Evolutionary conservation across 1,140 invertebrate species (phyloP), one percentile per base, ranked within the genome.

Genomic region (Magallana gigas): DNA sequence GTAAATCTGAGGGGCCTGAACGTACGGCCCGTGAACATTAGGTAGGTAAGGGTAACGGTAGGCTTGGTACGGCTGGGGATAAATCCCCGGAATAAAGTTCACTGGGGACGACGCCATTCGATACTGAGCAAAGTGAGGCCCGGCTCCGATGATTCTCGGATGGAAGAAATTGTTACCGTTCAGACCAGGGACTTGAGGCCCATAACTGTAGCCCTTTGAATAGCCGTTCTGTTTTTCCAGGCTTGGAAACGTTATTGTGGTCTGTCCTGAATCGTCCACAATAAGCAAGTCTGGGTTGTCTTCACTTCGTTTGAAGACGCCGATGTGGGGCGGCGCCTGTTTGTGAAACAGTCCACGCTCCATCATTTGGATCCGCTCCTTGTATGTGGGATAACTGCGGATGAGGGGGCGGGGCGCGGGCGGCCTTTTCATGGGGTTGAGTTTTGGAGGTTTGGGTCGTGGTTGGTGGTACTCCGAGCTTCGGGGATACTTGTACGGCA

Each of bases 361-460:
- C 81, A 83, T 83, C 81, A 83, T 83, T 18, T 83, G 81, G 1
- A 83, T 83, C 57, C 81, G 48, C 81, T 83, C 81, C 48, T 83
- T 83, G 81, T 83, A 83, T 57, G 81, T 83, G 5, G 81, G 81
- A 16, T 83, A 83, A 14, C 36, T 57, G 9, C 81, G 48, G 5
- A 57, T 57, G 57, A 57, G 18, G 16, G 48, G 48, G 11, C 57
- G 48, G 4, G 81, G 48, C 57, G 81, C n/a, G 11, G 81, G 81
- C 1, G 57, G 48, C 14, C 81, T 83, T 18, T 83, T 83, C 8
- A 58, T 16, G 11, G 57, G 48, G 9, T n/a, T 14, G 1, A 56
- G 48, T 58, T 23, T 83, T 23, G 81, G 81, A 58, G 81, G 48
- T 57, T 16, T 23, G 14, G 81, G 81, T 9, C 48, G 48, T 58